phyloP scores from a whole-genome alignment of 2,888 invertebrate species.

The Rhagonycha lutea region DNA sequence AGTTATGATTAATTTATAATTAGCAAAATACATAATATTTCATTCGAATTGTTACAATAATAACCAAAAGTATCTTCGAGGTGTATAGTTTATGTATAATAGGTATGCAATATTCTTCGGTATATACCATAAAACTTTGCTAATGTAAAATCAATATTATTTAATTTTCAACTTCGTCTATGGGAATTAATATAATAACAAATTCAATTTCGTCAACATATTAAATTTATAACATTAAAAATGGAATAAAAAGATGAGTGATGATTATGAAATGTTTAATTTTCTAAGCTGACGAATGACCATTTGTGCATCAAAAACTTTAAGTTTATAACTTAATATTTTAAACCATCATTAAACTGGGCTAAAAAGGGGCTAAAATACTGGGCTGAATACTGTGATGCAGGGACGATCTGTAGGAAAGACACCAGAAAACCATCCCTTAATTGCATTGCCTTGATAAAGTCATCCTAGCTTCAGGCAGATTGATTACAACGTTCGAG shows the following conservation, averaged over 20 bases:
- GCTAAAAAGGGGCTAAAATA: too few species aligned
- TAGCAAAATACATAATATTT: neutral
- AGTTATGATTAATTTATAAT: neutral
- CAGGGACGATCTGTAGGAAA: neutral
- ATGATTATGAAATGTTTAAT: too few species aligned
- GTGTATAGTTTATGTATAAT: neutral
- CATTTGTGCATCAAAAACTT: too few species aligned
- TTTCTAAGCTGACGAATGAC: too few species aligned
- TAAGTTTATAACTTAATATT: too few species aligned
- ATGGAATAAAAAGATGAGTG: too few species aligned
- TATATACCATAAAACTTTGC: neutral
- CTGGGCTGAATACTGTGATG: too few species aligned
- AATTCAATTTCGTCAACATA: neutral
- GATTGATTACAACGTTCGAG: neutral
- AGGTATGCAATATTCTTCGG: neutral
- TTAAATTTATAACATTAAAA: neutral
- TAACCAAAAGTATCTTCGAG: neutral
- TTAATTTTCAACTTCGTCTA: neutral
- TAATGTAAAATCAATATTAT: neutral
- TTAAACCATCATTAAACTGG: too few species aligned
- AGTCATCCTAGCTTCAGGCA: neutral
- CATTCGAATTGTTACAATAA: neutral
- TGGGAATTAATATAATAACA: neutral
- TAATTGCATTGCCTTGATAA: neutral
- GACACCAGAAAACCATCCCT: neutral